phyloP scores from a whole-genome alignment of 2,888 invertebrate species.

The Serrognathus titanus region DNA sequence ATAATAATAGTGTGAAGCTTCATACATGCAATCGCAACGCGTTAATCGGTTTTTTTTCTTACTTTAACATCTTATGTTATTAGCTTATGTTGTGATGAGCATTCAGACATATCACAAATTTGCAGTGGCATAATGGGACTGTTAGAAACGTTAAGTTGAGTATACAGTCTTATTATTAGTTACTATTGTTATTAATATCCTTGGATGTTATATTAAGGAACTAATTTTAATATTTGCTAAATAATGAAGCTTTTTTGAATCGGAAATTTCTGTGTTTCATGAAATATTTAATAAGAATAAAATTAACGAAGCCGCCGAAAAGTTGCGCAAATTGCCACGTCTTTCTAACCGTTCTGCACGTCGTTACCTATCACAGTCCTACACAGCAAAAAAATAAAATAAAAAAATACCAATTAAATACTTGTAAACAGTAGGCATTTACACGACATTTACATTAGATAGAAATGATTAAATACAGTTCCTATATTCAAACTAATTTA shows the following conservation, averaged over 20 bases:
- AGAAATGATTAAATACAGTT: slow-evolving; percentile 1
- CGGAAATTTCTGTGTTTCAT: neutral
- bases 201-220: slow-evolving; percentile 6
- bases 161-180: slow-evolving; percentile 3
- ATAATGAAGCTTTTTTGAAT: no score
- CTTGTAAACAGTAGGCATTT: slow-evolving; percentile 2
- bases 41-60: slow-evolving; percentile 30
- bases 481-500: neutral
- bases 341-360: slow-evolving; percentile 4
- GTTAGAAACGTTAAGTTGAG: slow-evolving; percentile 3
- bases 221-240: no score
- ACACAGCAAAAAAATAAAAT: slow-evolving; percentile 35
- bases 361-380: slow-evolving; percentile 42
- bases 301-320: no score
- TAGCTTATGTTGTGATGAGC: slow-evolving; percentile 39
- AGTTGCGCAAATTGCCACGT: slow-evolving; percentile 5
- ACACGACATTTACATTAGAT: slow-evolving; percentile 6
- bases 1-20: slow-evolving; percentile 9
- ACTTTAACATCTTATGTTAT: neutral
- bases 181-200: neutral
- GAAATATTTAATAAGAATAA: neutral
- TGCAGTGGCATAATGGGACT: slow-evolving; percentile 12
- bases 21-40: neutral
- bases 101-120: slow-evolving; percentile 47
- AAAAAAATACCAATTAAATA: slow-evolving; percentile 9